Evolutionary conservation across 2,113 vertebrate genomes (phyloP).

Genomic region (Polypterus bichir): DNA sequence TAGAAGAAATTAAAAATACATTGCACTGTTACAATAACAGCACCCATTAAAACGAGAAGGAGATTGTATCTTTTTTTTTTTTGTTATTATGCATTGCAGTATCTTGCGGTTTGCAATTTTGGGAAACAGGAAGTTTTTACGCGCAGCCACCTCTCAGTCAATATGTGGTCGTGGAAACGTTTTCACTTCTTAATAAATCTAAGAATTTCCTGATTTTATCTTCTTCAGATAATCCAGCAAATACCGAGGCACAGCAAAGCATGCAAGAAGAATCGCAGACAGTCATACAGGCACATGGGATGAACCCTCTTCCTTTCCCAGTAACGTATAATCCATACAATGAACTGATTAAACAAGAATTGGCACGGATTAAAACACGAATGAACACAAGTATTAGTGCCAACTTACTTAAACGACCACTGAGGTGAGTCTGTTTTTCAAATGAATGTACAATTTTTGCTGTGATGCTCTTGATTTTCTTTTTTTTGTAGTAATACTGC

Average conservation of each 20-base stretch:
- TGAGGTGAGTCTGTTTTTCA: slow-evolving; percentile 8
- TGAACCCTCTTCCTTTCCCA: neutral
- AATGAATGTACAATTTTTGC: no score
- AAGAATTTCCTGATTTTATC: neutral
- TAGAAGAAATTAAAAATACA: no score
- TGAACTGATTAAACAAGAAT: slow-evolving; percentile 15
- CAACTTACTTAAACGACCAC: slow-evolving; percentile 12
- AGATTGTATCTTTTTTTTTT: no score
- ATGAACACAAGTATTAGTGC: slow-evolving; percentile 12
- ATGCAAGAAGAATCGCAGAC: neutral
- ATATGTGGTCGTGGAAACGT: no score
- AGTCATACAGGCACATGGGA: neutral
- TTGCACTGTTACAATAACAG: no score
- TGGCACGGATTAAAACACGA: slow-evolving; percentile 18
- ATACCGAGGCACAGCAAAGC: neutral
- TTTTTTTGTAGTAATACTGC: no score
- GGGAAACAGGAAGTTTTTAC: no score
- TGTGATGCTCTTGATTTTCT: no score
- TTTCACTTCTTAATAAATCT: neutral
- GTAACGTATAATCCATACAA: slow-evolving; percentile 13
- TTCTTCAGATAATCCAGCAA: neutral
- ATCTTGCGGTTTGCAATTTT: no score
- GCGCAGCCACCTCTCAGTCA: no score
- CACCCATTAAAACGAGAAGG: no score
- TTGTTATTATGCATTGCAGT: no score